Base-by-base conservation (phyloP, 2,888 invertebrate species). In the Hyposoter dolosus region DNA sequence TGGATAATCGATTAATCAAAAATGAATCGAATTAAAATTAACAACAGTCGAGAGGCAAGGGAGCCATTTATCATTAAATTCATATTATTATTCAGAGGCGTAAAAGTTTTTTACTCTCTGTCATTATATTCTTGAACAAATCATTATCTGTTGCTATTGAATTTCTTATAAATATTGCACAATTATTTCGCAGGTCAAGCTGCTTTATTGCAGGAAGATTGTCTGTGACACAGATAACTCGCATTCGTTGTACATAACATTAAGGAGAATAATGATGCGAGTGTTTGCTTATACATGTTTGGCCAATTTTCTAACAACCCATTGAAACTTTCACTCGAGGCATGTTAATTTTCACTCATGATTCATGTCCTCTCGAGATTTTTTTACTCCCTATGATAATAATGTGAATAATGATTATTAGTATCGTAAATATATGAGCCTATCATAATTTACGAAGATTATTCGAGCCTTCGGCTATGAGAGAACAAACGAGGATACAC, bases 1-100 rank as follows among this genome's bases (percentile, higher is more conserved):
- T 83, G 86, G 77, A 75, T 83, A 86, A 86, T 81, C 83, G 81
- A 86, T 86, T 81, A 81, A 83, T 81, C 81, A 79, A 69, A 81
- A 81, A 60, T 76, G 56, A 78, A 75, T 82, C 43, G 68, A 86
- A 83, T 83, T 83, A 80, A 80, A 82, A 83, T 68, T 50, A 75
- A 77, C 45, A 53, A 45, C 35, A 19, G 47, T 10, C 71, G 45
- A 75, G 68, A 79, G 65, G 66, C 84, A 35, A 82, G 45, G 63
- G 45, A 60, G 32, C 17, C 15, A 35, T 47, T 71, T n/a, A 45
- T 43, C 35, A 69, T 71, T 47, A 78, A 74, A 75, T 74, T 72
- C 43, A 63, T 74, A 69, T 63, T 82, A 32, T 68, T 78, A 35
- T 60, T 50, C 45, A 77, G 17, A 17, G 35, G 66, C 77, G 50